Evolutionary conservation across 2,797 vertebrate genomes (phyloP).

Genomic region (Mus minutoides): DNA sequence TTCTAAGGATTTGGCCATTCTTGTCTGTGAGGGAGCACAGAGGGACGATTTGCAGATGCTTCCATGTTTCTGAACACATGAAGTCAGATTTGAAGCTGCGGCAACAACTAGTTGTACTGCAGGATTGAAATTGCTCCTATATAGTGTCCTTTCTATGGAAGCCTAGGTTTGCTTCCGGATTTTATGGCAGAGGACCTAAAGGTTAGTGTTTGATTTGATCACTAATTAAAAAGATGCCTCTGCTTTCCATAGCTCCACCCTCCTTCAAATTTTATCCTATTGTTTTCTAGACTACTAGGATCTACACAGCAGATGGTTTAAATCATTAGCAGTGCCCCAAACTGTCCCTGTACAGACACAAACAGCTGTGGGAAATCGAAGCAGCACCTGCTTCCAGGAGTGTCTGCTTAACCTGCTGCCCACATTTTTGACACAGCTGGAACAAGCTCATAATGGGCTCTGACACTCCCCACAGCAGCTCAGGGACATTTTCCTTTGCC

Average conservation of each 20-base stretch:
- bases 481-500: background rate
- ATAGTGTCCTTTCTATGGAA: background rate
- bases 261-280: background rate
- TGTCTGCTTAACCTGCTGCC: constrained; percentile 40
- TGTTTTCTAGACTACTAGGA: background rate
- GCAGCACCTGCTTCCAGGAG: constrained; percentile 48
- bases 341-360: background rate
- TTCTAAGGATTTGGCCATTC: background rate
- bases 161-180: background rate
- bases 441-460: constrained; percentile 8
- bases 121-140: background rate
- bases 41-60: background rate
- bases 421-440: background rate
- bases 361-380: constrained; percentile 30
- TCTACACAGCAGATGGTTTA: constrained; percentile 49
- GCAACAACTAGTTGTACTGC: background rate
- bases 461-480: background rate
- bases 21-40: background rate
- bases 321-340: background rate
- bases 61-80: constrained; percentile 7
- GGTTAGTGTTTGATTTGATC: background rate
- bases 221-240: constrained; percentile 11
- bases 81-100: constrained; percentile 3
- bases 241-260: background rate
- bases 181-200: background rate